phyloP scores from a whole-genome alignment of 2,113 vertebrate species.

The Corvus hawaiiensis region DNA sequence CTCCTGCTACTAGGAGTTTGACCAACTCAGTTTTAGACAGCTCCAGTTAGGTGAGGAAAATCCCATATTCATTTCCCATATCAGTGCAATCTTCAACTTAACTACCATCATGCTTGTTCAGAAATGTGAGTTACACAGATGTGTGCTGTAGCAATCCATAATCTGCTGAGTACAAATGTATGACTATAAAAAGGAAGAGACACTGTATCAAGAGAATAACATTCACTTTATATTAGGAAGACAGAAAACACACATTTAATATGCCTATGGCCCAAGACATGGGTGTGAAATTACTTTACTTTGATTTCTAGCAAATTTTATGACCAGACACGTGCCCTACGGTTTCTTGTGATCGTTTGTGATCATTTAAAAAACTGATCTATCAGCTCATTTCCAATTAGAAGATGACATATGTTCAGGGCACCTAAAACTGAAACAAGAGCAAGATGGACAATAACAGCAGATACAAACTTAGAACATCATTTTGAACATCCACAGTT shows the following conservation, averaged over 20 bases:
- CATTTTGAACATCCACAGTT: background rate
- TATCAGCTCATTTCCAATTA: background rate
- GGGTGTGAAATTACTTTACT: background rate
- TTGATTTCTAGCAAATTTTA: background rate
- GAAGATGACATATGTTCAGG: background rate
- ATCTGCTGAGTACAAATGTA: background rate
- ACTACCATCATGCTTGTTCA: background rate
- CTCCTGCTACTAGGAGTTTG: background rate
- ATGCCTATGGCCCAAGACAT: background rate
- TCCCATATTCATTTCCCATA: background rate
- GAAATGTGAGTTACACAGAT: background rate
- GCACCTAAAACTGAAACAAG: background rate
- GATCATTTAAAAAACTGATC: background rate
- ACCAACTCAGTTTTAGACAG: background rate
- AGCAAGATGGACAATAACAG: background rate
- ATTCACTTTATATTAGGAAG: background rate
- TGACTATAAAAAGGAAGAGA: background rate
- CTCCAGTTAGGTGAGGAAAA: background rate
- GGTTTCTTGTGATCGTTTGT: background rate
- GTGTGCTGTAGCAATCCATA: background rate
- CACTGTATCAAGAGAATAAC: background rate
- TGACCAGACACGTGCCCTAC: background rate
- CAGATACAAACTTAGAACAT: background rate
- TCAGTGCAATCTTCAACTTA: background rate
- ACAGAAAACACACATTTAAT: background rate